Percentiles rank a stretch among this genome's conserved stretches.
Evolutionary conservation across 2,888 invertebrate genomes (phyloP).

Genomic region (Monopis laevigella): DNA sequence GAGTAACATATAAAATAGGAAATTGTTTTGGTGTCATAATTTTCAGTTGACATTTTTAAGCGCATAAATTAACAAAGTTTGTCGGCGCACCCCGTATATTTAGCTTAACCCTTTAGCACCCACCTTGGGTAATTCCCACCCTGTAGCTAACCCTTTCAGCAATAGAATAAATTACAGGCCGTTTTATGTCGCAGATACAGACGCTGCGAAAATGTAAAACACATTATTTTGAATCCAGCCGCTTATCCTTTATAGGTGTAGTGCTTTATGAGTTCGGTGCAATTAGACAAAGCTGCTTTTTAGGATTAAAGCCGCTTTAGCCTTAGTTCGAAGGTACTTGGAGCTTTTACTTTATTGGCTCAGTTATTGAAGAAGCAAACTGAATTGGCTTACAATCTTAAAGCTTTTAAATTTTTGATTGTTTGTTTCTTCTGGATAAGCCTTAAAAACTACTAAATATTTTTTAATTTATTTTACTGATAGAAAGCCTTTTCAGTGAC

Average conservation of each 20-base stretch:
- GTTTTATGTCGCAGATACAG: conserved; percentile 65
- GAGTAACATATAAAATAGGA: conserved; percentile 33
- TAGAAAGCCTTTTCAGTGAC: no score
- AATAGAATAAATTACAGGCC: conserved; percentile 68
- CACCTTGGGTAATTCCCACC: conserved; percentile 68
- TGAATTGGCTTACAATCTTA: no score
- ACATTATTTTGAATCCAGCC: conserved; percentile 65
- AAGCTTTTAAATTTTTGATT: no score
- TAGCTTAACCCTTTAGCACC: conserved; percentile 68
- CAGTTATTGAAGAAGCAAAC: conserved; percentile 32
- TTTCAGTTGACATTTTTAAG: conserved; percentile 67
- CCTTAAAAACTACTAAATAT: no score
- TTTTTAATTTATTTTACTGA: no score
- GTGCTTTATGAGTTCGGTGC: conserved; percentile 55
- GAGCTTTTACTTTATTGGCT: conserved; percentile 44
- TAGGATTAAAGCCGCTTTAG: conserved; percentile 45
- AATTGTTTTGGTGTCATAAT: conserved; percentile 65
- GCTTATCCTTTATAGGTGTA: conserved; percentile 63
- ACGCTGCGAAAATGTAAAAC: conserved; percentile 62
- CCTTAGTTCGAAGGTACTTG: conserved; percentile 31
- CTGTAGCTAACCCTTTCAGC: conserved; percentile 64
- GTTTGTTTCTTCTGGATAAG: no score
- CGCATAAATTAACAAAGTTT: conserved; percentile 68
- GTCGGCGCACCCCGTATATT: conserved; percentile 62
- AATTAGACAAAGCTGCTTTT: conserved; percentile 59